Base-by-base conservation (phyloP, 2,888 invertebrate species). In the Acanthosepion pharaonis region DNA sequence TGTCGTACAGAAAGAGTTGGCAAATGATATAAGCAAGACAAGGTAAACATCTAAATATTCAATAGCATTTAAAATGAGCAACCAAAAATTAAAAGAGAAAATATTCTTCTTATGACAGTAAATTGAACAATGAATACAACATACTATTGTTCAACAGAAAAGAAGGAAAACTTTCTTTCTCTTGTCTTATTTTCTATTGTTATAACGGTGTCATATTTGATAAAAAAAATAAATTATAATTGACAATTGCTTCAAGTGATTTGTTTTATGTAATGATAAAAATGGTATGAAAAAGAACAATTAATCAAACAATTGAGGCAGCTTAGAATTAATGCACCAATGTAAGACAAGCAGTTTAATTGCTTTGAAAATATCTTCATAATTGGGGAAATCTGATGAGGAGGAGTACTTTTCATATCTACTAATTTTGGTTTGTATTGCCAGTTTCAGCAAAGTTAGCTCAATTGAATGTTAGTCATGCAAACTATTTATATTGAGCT, bases 161-260 rank as follows among this genome's bases (percentile, higher is more conserved):
- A 15, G 15, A 78, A 78, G 18, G n/a, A 33, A 78, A 33, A 78
- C n/a, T 18, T n/a, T 78, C 33, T 33, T 33, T 78, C n/a, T 78
- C 33, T 33, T 78, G 15, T 78, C 15, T 1, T 15, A n/a, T 33
- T 33, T 33, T n/a, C n/a, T 33, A 78, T 78, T 78, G 78, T 78
- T 33, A n/a, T 18, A 3, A n/a, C 33, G n/a, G n/a, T 78, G 78
- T 78, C 78, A 78, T 78, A n/a, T 78, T n/a, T 78, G 78, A 78
- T 15, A n/a, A 78, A 78, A 64, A 64, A 78, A 78, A n/a, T n/a
- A n/a, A n/a, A 78, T 78, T 78, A 78, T 78, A 78, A 78, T 78
- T 33, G 78, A 78, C 78, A 78, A 78, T 23, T 15, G 78, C 78
- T 78, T 78, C 9, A n/a, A 78, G 78, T 78, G n/a, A 78, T 78